A percentile compares a stretch with the other conserved stretches of the same genome.
These are phyloP conservation scores for Acomys russatus DNA, from an alignment of 2,797 vertebrate genomes.

Conservation along the genomic window DNA sequence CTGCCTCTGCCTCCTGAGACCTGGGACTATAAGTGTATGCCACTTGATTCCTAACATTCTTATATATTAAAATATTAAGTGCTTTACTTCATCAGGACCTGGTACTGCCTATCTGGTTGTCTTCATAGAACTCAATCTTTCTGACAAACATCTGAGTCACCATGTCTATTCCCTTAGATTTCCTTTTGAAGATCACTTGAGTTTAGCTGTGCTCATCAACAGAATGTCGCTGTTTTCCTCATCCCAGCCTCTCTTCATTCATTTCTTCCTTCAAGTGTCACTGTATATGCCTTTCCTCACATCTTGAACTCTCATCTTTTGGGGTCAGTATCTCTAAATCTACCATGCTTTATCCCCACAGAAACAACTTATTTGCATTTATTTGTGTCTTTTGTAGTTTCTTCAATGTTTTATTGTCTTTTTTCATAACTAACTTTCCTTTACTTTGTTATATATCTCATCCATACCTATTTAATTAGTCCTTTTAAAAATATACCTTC, in stretches of 20 bases:
- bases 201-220: background rate
- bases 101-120: background rate
- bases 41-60: background rate
- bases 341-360: background rate
- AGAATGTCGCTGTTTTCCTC: background rate
- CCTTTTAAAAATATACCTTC: slow-evolving; percentile 2
- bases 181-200: background rate
- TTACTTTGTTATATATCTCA: background rate
- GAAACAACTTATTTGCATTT: background rate
- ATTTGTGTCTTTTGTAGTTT: background rate
- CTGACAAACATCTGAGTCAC: background rate
- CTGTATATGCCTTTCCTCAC: background rate
- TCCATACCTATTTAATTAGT: background rate
- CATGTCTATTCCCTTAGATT: background rate
- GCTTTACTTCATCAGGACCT: slow-evolving; percentile 10
- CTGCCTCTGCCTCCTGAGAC: too few relatives aligned
- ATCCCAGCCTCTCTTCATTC: background rate
- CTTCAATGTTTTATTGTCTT: background rate
- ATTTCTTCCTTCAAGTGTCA: background rate
- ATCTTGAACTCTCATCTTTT: background rate
- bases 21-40: too few relatives aligned
- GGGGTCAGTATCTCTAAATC: background rate
- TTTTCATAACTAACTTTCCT: background rate
- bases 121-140: slow-evolving; percentile 31
- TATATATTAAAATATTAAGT: background rate